phyloP scores from a whole-genome alignment of 2,888 invertebrate genomes.

The Nipponacmea schrenckii region DNA sequence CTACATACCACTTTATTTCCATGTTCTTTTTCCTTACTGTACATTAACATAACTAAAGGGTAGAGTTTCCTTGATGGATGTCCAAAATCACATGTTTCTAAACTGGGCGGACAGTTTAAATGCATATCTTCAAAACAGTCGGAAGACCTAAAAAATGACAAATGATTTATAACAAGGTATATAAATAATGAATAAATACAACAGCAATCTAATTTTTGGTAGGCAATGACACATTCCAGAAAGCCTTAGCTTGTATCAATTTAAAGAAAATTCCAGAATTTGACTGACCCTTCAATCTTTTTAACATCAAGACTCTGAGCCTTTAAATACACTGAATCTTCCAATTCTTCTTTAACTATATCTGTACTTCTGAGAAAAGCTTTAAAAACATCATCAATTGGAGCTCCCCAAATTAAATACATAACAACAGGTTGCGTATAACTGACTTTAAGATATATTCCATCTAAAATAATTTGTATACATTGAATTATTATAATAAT shows the following conservation, averaged over 20 bases:
- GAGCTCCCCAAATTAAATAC: conserved; percentile 40
- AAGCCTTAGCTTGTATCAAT: not conserved
- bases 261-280: too few relatives aligned
- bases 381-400: conserved; percentile 38
- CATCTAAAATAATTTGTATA: conserved; percentile 29
- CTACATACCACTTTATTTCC: not conserved
- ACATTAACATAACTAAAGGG: conserved; percentile 45
- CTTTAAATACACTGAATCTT: not conserved
- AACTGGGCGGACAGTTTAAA: conserved; percentile 27
- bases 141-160: not conserved
- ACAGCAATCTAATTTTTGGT: not conserved
- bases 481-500: too few relatives aligned
- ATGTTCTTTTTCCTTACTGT: conserved; percentile 5
- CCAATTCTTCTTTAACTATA: not conserved
- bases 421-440: conserved; percentile 28
- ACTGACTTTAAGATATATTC: conserved; percentile 33
- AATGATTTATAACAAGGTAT: too few relatives aligned
- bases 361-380: conserved; percentile 23
- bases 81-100: conserved; percentile 39
- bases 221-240: not conserved
- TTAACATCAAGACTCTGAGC: too few relatives aligned
- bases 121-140: conserved; percentile 7
- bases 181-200: not conserved
- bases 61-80: conserved; percentile 44
- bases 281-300: too few relatives aligned